A percentile compares a stretch with the other conserved stretches of the same genome.
phyloP scores from a whole-genome alignment of 1,140 invertebrate genomes.

The Subanguina moxae region DNA sequence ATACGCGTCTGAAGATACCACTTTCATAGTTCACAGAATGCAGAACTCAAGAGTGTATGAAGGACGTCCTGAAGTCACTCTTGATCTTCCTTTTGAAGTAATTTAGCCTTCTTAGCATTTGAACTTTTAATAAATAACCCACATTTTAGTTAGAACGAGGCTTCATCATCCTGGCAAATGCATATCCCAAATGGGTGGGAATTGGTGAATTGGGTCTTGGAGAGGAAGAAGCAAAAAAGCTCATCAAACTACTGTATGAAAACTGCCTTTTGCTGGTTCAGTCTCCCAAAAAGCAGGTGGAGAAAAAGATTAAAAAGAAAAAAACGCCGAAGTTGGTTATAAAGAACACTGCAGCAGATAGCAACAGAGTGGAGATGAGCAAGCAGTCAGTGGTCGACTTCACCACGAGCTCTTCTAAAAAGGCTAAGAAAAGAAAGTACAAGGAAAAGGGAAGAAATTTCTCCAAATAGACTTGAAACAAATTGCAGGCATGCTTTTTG shows the following conservation, averaged over 20 bases:
- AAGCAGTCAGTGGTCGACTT: too few relatives aligned
- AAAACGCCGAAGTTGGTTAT: not conserved
- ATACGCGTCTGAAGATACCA: conserved; percentile 26
- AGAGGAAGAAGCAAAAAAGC: conserved; percentile 14
- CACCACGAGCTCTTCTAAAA: not conserved
- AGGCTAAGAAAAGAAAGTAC: not conserved
- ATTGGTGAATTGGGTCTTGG: conserved; percentile 20
- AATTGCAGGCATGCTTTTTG: too few relatives aligned
- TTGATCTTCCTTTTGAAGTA: conserved; percentile 41
- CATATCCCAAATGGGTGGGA: conserved; percentile 26
- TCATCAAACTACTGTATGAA: conserved; percentile 28
- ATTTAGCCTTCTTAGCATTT: not conserved
- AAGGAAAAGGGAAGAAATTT: not conserved
- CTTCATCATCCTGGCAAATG: conserved; percentile 10
- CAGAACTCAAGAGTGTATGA: conserved; percentile 26
- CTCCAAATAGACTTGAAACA: too few relatives aligned
- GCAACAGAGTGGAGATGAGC: too few relatives aligned
- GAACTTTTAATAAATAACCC: conserved; percentile 3
- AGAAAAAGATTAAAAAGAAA: not conserved
- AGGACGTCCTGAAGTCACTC: conserved; percentile 14
- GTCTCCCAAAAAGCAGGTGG: conserved; percentile 13
- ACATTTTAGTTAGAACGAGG: conserved; percentile 29
- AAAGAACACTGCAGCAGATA: not conserved
- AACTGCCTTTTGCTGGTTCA: conserved; percentile 26
- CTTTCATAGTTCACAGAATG: conserved; percentile 42